Base-by-base conservation (phyloP, 2,113 vertebrate species). In the Coptodon bakossiorum region DNA sequence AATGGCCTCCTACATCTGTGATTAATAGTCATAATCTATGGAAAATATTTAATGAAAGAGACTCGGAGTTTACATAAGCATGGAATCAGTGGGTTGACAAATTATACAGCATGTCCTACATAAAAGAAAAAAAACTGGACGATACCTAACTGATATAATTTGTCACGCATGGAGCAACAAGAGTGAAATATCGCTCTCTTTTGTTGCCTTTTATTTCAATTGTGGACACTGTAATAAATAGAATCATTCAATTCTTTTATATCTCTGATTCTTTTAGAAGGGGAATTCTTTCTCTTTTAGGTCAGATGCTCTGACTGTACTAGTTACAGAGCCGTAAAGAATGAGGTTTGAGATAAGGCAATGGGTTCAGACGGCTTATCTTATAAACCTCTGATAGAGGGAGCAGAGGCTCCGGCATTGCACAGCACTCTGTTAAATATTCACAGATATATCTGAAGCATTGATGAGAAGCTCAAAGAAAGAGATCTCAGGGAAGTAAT, bases 1-100 rank as follows among this genome's bases (percentile, higher is more conserved):
- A 84, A 82, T 82, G 82, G 81, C 40, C 24, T 82, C 29, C 80
- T 83, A 24, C 22, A 66, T 40, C 95, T 95, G 96, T 96, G 97
- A 97, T 96, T 97, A 97, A 97, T 97, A 48, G 91, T 88, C 89
- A 59, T 97, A 97, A 97, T 97, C 96, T 97, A 90, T 73, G 94
- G 82, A 96, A 96, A 96, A 96, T 97, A 97, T 97, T 97, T 97
- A 94, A 95, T 93, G 95, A 96, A 91, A 94, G 91, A 95, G 94
- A 95, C 94, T 96, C 95, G 96, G 89, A 92, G 95, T 96, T 96
- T 96, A 97, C 95, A 95, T 91, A 87, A 95, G 96, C 95, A 95
- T 96, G 94, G 5, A 87, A 7, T 40, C 14, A 10, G 12, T 27
- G 11, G 22, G 17, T 22, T 6, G 71, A 78, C 3, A 83, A 63